phyloP scores from a whole-genome alignment of 2,797 vertebrate genomes.

The Acanthurus leucopareius region DNA sequence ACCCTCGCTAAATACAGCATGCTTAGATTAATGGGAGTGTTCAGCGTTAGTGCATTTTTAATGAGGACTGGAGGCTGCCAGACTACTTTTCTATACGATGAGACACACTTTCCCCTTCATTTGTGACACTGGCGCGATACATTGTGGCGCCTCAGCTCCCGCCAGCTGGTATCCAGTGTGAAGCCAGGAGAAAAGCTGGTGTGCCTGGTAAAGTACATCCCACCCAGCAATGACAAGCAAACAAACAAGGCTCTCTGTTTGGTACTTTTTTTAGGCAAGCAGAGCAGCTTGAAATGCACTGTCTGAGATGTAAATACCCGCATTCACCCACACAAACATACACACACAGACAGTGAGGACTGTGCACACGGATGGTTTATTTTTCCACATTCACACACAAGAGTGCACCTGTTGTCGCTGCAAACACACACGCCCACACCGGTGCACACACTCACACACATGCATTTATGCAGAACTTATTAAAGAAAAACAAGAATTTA shows the following conservation, averaged over 20 bases:
- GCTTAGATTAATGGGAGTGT: constrained; percentile 83
- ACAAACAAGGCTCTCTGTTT: constrained; percentile 48
- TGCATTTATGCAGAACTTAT: constrained; percentile 61
- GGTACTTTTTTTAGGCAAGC: constrained; percentile 17
- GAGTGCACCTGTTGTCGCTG: constrained; percentile 68
- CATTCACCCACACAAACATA: constrained; percentile 36
- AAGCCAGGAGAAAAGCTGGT: constrained; percentile 68
- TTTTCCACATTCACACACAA: constrained; percentile 57
- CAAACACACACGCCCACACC: constrained; percentile 34
- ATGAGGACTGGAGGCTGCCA: constrained; percentile 84
- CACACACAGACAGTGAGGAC: constrained; percentile 10
- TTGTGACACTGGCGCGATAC: constrained; percentile 74
- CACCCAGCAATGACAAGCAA: constrained; percentile 57
- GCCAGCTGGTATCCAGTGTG: constrained; percentile 80
- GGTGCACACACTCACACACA: constrained; percentile 25
- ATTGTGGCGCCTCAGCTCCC: constrained; percentile 64
- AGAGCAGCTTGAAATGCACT: constrained; percentile 41
- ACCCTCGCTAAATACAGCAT: constrained; percentile 79
- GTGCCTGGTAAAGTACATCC: constrained; percentile 61
- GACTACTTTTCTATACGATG: constrained; percentile 82
- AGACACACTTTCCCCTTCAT: constrained; percentile 73
- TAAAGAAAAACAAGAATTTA: constrained; percentile 80
- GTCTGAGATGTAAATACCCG: constrained; percentile 55
- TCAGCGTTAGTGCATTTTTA: constrained; percentile 85
- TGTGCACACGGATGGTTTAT: constrained; percentile 40